These are phyloP conservation scores for Mesorhabditis spiculigera DNA, from an alignment of 2,888 invertebrate genomes.

Conservation along the genomic window DNA sequence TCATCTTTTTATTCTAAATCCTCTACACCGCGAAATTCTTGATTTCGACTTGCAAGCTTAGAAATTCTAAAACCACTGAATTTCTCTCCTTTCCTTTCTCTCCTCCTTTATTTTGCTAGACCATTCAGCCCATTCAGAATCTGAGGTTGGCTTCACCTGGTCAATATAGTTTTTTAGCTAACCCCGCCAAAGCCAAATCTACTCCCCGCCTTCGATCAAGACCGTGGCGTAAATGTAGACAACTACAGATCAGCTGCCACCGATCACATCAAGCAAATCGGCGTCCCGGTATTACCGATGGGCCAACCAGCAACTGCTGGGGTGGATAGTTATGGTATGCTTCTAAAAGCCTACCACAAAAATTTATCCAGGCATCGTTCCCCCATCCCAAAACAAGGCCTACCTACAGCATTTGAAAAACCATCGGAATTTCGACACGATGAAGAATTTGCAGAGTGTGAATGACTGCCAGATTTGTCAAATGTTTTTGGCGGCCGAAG, in stretches of 20 bases:
- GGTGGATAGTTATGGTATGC: not conserved
- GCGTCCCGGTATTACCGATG: constrained; percentile 32
- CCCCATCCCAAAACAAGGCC: constrained; percentile 32
- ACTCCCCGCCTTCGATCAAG: not conserved
- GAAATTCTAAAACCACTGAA: no score
- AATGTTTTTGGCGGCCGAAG: constrained; percentile 19
- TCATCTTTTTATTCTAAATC: no score
- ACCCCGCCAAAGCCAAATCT: not conserved
- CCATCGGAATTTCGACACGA: constrained; percentile 36
- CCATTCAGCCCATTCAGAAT: no score
- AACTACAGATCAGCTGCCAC: constrained; percentile 16
- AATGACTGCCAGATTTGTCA: constrained; percentile 30
- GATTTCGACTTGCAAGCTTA: no score
- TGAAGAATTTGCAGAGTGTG: constrained; percentile 26
- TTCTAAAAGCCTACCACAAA: no score
- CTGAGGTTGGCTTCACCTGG: no score
- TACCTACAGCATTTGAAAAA: constrained; percentile 35
- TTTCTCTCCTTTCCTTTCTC: no score
- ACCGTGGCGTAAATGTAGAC: not conserved
- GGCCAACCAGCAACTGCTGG: not conserved
- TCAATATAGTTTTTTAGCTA: not conserved
- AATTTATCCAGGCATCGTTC: constrained; percentile 8
- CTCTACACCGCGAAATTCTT: no score
- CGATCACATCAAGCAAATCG: constrained; percentile 30
- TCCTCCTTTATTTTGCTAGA: no score